A percentile compares a stretch with the other conserved stretches of the same genome.
Evolutionary conservation across 2,113 vertebrate species (phyloP).

Genomic region (Campylorhamphus procurvoides): DNA sequence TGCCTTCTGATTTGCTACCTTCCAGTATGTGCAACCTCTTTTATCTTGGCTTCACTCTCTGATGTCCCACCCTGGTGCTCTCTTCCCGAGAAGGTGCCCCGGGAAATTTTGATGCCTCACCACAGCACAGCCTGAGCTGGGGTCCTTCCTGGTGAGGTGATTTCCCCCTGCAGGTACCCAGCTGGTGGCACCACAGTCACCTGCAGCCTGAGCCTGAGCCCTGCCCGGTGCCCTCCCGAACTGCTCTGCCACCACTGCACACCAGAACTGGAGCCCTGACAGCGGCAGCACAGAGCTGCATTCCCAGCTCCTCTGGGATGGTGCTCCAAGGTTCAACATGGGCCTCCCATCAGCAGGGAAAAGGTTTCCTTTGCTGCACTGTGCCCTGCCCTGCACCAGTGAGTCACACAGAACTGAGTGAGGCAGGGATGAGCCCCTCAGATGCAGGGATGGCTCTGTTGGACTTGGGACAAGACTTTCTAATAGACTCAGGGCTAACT

Average conservation of each 20-base stretch:
- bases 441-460: not conserved
- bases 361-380: not conserved
- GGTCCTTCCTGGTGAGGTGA: not conserved
- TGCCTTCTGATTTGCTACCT: not conserved
- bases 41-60: not conserved
- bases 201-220: not conserved
- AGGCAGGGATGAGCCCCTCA: not conserved
- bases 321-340: not conserved
- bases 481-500: not conserved
- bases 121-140: not conserved
- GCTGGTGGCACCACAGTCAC: not conserved
- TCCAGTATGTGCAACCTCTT: not conserved
- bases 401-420: not conserved
- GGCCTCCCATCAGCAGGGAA: rapidly evolving
- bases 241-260: not conserved
- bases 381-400: not conserved
- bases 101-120: not conserved
- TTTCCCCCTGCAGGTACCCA: not conserved
- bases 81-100: not conserved
- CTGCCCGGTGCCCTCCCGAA: not conserved
- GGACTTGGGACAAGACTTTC: not conserved
- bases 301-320: not conserved
- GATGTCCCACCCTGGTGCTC: not conserved
- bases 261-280: not conserved
- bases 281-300: not conserved